Evolutionary conservation across 2,797 vertebrate species (phyloP).

Genomic region (Labeo calbasu): DNA sequence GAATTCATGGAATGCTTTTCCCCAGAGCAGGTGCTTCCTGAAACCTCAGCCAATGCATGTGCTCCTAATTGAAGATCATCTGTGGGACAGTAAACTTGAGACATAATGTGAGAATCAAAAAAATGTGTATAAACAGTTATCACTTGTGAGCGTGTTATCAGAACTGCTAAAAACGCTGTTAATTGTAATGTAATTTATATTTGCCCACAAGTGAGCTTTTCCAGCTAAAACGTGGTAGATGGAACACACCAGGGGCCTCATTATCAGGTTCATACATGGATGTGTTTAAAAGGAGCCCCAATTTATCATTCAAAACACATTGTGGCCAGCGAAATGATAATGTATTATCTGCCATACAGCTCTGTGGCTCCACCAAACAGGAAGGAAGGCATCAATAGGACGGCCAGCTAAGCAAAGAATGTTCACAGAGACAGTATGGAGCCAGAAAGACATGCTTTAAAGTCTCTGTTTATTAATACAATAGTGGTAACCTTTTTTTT

Average conservation of each 20-base stretch:
- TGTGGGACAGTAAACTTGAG: not conserved
- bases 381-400: constrained; percentile 76
- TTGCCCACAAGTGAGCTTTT: not conserved
- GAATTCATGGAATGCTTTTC: constrained; percentile 30
- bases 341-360: constrained; percentile 79
- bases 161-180: constrained; percentile 8
- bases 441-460: constrained; percentile 29
- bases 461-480: constrained; percentile 5
- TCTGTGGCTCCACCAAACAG: constrained; percentile 69
- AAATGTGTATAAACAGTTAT: not conserved
- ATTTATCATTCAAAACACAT: constrained; percentile 72
- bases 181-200: not conserved
- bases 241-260: constrained; percentile 64
- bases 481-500: not conserved
- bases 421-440: constrained; percentile 54
- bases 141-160: not conserved
- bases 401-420: constrained; percentile 63
- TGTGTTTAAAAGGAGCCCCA: constrained; percentile 49
- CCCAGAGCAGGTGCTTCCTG: constrained; percentile 40
- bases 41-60: constrained; percentile 26
- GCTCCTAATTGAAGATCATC: constrained; percentile 31
- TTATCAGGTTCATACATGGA: constrained; percentile 70
- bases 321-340: constrained; percentile 68
- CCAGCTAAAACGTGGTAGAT: not conserved
- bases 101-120: not conserved